phyloP scores from a whole-genome alignment of 2,888 invertebrate species.

The Acleris emargana region DNA sequence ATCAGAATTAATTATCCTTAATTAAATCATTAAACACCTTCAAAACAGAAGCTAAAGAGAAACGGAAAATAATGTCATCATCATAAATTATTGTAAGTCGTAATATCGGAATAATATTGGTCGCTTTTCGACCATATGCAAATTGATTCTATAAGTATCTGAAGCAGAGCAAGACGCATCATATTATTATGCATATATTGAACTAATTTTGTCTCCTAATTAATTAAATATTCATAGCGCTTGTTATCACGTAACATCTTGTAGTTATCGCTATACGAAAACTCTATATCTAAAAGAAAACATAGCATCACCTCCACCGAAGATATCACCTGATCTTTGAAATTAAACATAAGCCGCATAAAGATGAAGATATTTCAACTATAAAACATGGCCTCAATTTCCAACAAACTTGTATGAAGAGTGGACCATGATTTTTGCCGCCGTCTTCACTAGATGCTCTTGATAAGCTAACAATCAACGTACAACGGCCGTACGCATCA shows the following conservation, averaged over 20 bases:
- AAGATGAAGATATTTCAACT: too few relatives aligned
- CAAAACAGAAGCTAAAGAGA: too few relatives aligned
- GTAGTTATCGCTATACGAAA: background rate
- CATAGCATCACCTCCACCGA: too few relatives aligned
- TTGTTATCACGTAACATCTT: background rate
- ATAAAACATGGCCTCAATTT: constrained; percentile 1
- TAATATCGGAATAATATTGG: too few relatives aligned
- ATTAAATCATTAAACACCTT: too few relatives aligned
- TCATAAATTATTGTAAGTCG: too few relatives aligned
- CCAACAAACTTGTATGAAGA: constrained; percentile 22
- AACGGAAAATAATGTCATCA: too few relatives aligned
- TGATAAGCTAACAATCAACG: constrained; percentile 31
- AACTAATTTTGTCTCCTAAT: background rate
- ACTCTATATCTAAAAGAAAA: too few relatives aligned
- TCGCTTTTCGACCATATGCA: background rate
- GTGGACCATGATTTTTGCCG: background rate
- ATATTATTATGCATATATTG: background rate
- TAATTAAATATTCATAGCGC: background rate
- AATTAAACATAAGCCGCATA: too few relatives aligned
- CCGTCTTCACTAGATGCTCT: constrained; percentile 13
- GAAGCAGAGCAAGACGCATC: background rate
- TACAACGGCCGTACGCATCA: constrained; percentile 28
- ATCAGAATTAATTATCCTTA: too few relatives aligned
- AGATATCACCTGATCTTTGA: too few relatives aligned
- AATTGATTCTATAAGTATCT: background rate